A percentile compares a stretch with the other conserved stretches of the same genome.
phyloP scores from a whole-genome alignment of 2,113 vertebrate species.

The Gambusia holbrooki region DNA sequence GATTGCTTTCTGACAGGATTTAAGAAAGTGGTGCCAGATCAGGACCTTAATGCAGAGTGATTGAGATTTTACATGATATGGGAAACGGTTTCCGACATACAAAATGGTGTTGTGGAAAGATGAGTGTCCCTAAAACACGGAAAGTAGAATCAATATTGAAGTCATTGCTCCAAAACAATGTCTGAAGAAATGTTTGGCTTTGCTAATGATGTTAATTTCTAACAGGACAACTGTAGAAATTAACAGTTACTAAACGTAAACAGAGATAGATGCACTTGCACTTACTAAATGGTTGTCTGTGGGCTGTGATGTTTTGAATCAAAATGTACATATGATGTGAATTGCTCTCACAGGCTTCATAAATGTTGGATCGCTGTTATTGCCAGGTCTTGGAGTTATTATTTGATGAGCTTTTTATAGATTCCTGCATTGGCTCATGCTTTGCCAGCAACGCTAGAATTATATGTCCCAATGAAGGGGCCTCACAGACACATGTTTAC shows the following conservation, averaged over 20 bases:
- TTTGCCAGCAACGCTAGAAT: slow-evolving; percentile 60
- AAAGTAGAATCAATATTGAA: background rate
- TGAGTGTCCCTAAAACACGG: too few relatives aligned
- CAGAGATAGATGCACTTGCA: slow-evolving; percentile 41
- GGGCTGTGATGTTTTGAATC: slow-evolving; percentile 60
- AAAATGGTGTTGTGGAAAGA: background rate
- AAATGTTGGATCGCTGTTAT: slow-evolving; percentile 51
- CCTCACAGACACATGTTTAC: slow-evolving; percentile 77
- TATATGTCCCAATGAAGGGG: slow-evolving; percentile 51
- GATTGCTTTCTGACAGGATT: too few relatives aligned
- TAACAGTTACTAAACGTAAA: slow-evolving; percentile 36
- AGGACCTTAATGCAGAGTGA: too few relatives aligned
- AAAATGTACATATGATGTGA: slow-evolving; percentile 45
- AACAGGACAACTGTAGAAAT: slow-evolving; percentile 27
- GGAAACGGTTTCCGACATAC: background rate
- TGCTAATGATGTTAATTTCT: slow-evolving; percentile 32
- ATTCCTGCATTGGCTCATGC: slow-evolving; percentile 66
- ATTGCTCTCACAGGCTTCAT: slow-evolving; percentile 44
- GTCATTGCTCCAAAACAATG: background rate
- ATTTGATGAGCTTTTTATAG: slow-evolving; percentile 61
- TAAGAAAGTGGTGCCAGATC: too few relatives aligned
- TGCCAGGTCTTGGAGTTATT: slow-evolving; percentile 56
- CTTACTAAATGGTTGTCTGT: slow-evolving; percentile 44
- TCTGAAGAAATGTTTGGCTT: background rate
- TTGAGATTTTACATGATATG: too few relatives aligned